phyloP scores from a whole-genome alignment of 2,888 invertebrate genomes.

The Sthenelais limicola region DNA sequence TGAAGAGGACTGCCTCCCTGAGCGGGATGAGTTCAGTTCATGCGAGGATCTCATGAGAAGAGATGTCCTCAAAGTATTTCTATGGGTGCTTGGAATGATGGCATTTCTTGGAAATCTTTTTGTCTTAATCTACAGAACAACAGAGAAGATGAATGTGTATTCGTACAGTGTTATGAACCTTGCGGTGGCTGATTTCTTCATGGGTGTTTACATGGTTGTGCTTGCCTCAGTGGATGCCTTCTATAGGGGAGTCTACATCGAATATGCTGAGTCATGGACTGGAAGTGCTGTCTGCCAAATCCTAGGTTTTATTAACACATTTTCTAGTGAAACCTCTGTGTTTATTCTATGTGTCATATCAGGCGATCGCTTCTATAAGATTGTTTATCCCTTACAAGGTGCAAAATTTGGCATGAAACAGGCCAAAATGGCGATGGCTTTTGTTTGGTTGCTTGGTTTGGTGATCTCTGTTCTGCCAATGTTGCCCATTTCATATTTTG shows the following conservation, averaged over 20 bases:
- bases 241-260: conserved; percentile 31
- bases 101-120: conserved; percentile 52
- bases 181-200: conserved; percentile 54
- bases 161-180: conserved; percentile 48
- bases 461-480: conserved; percentile 62
- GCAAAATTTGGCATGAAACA: conserved; percentile 51
- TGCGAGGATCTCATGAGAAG: conserved; percentile 55
- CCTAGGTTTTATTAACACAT: conserved; percentile 19
- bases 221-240: conserved; percentile 51
- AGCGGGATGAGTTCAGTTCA: conserved; percentile 54
- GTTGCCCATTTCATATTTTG: conserved; percentile 60
- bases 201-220: conserved; percentile 55
- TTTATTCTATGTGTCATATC: conserved; percentile 25
- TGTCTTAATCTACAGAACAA: conserved; percentile 47
- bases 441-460: conserved; percentile 61
- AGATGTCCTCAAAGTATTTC: conserved; percentile 47
- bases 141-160: conserved; percentile 34
- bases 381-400: conserved; percentile 13
- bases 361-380: conserved; percentile 18
- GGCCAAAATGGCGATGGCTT: conserved; percentile 54
- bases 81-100: conserved; percentile 52
- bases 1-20: conserved; percentile 56
- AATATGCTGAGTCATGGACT: conserved; percentile 15
- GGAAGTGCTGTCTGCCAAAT: conserved; percentile 14
- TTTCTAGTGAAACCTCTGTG: conserved; percentile 35